Evolutionary conservation across 2,797 vertebrate species (phyloP), one percentile per base, ranked within the genome.

Genomic region (Cuculus canorus): DNA sequence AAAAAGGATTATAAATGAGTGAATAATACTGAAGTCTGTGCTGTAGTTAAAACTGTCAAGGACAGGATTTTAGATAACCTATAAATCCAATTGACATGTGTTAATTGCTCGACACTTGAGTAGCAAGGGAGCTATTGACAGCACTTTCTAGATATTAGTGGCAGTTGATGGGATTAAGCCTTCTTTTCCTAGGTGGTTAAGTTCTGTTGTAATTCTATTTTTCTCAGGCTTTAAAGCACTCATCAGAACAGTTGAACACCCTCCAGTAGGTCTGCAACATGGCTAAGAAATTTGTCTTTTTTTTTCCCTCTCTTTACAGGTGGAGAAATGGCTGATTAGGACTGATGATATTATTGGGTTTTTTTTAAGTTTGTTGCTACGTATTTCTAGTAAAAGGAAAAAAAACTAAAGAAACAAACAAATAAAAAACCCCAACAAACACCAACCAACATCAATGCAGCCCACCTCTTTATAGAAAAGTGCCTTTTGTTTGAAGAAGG

Each of bases 1-100:
- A 41, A 88, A 86, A 92, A 73, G 25, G 9, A 52, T 65, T 64
- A 54, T 80, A 88, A 93, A 86, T 43, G n/a, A 94, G 61, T 18
- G 63, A 89, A 80, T 78, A 90, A 61, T 94, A 32, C 11, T 47
- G 50, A 89, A 53, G 45, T 33, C 10, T 91, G 69, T 86, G 27
- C 47, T 77, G 25, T 78, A 7, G 41, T 30, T 54, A 76, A 88
- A 86, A 72, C 45, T 63, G 45, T 56, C 52, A 89, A 88, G 65
- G 28, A 84, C 10, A 70, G 30, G 4, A 43, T 82, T 93, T 73
- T 84, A 66, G n/a, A 68, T 35, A 79, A 82, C 21, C 14, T 63
- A 0, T 52, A 33, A 82, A 22, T 70, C 27, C 63, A 85, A 64
- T 3, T 71, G 48, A 66, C 8, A 10, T 13, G 1, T 5, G 3